Evolutionary conservation across 35 echinoderm and acorn worm species (phyloP).

Genomic region (Amphiura filiformis): DNA sequence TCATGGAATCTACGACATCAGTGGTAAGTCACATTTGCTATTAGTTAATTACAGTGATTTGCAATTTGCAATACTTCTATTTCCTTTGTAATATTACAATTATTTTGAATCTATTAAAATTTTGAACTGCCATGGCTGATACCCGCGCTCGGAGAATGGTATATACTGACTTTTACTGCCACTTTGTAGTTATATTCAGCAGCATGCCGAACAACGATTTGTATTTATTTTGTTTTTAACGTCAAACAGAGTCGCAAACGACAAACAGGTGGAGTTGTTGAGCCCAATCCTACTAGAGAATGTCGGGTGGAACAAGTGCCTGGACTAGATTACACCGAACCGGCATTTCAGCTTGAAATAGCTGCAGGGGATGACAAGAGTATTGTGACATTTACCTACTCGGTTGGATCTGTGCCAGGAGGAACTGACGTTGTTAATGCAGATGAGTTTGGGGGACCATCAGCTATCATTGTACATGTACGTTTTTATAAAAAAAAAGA

Average conservation of each 20-base stretch:
- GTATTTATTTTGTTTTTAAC: no score
- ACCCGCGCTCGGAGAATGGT: no score
- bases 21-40: no score
- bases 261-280: not conserved
- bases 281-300: not conserved
- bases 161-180: no score
- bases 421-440: conserved; percentile 31
- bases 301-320: conserved; percentile 38
- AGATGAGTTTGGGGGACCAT: conserved; percentile 28
- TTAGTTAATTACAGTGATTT: no score
- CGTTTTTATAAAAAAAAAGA: no score
- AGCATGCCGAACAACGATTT: no score
- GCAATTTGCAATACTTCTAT: no score
- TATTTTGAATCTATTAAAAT: no score
- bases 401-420: conserved; percentile 33
- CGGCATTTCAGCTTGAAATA: conserved; percentile 31
- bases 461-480: conserved; percentile 17
- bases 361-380: conserved; percentile 38
- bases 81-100: no score
- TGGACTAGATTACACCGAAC: conserved; percentile 41
- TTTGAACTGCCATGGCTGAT: no score
- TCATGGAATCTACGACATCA: not conserved
- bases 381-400: conserved; percentile 19
- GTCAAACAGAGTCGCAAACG: not conserved
- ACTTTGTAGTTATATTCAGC: no score